Evolutionary conservation across 2,113 vertebrate species (phyloP), one percentile per base, ranked within the genome.

Genomic region (Corynorhinus townsendii): DNA sequence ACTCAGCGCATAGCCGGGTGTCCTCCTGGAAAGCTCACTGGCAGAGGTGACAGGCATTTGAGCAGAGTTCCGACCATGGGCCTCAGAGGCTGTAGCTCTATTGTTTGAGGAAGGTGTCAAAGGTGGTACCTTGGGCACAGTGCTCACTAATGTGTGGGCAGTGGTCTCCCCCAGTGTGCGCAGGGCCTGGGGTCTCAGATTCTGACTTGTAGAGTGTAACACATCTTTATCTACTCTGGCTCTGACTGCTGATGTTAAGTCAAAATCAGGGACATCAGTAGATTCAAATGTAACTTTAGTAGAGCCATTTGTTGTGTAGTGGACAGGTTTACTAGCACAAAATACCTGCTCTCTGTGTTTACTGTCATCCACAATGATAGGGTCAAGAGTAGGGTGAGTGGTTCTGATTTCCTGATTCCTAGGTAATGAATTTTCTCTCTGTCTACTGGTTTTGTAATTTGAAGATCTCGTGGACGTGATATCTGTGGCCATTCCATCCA

Each of bases 391-490:
- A 24, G 24, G 4, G 28, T 0, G 19, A 47, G 38, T 2, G 17
- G 54, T 2, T 17, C 28, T 7, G 0, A 5, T 3, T 24, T 73
- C 93, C 72, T 6, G 66, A 35, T 54, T 81, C 77, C 52, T 73
- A 5, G 38, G 3, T 6, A 80, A 19, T 0, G 19, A 28, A 9
- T n/a, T 59, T 35, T 93, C 89, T 62, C 84, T 79, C n/a, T 89
- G 62, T 33, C 15, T 0, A 0, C 24, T 26, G 76, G 2, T 11
- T 38, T 81, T 64, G 59, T 76, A 71, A 80, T 24, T 52, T 28
- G 19, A 28, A 73, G 49, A 45, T 49, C 24, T 64, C 4, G 3
- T 0, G 7, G 73, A 38, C n/a, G 45, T 33, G 19, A 0, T 4
- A 45, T 89, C 81, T 10, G 22, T 0, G 5, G 66, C 81, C 22